Percentiles rank a stretch among this genome's conserved stretches.
These are phyloP conservation scores for Camponotus vicinus DNA, from an alignment of 1,140 invertebrate genomes.

Conservation along the genomic window DNA sequence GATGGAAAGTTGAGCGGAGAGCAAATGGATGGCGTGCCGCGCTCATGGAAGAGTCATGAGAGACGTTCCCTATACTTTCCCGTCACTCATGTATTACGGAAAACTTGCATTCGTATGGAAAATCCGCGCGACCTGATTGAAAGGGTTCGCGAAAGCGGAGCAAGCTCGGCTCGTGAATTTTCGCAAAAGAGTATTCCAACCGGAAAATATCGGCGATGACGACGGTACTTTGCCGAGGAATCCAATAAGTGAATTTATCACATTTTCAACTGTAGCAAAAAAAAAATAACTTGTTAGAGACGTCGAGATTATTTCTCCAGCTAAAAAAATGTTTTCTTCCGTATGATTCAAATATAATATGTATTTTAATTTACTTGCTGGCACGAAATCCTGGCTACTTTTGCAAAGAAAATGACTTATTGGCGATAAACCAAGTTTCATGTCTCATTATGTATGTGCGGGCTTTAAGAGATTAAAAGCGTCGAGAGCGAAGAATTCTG, in stretches of 20 bases:
- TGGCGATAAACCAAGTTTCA: constrained; percentile 20
- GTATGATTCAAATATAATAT: too few species aligned
- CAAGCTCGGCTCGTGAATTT: background rate
- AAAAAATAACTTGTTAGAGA: background rate
- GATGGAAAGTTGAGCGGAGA: constrained; percentile 52
- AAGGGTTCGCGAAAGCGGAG: constrained; percentile 9
- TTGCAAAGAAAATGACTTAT: background rate
- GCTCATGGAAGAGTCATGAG: constrained; percentile 59
- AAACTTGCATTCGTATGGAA: constrained; percentile 55
- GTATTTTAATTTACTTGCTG: background rate
- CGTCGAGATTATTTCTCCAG: background rate
- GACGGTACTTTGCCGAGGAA: constrained; percentile 10
- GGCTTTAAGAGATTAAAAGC: constrained; percentile 40
- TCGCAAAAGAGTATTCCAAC: background rate
- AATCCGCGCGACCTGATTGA: constrained; percentile 42
- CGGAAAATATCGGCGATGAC: background rate
- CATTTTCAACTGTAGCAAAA: background rate
- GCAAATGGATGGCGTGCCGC: constrained; percentile 53
- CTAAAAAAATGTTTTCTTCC: background rate
- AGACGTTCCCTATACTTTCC: constrained; percentile 33
- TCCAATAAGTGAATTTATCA: constrained; percentile 2
- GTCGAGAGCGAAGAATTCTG: constrained; percentile 22
- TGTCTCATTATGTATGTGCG: constrained; percentile 35
- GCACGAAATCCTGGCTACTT: background rate
- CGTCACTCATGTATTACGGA: constrained; percentile 26